These are phyloP conservation scores for Zonotrichia albicollis DNA, from an alignment of 2,797 vertebrate genomes.

Conservation along the genomic window DNA sequence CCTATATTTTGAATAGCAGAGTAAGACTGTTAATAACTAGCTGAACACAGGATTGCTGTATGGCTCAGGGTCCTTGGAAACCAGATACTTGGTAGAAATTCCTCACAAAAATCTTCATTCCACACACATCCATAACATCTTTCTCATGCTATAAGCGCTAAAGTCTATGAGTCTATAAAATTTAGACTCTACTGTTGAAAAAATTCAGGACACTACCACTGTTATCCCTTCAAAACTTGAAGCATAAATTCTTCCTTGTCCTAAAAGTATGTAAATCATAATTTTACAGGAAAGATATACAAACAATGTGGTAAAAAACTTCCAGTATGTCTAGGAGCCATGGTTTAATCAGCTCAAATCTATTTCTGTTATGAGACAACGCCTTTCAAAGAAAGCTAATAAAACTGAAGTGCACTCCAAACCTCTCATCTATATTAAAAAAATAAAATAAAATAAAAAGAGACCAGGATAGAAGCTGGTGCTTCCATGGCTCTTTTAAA, in stretches of 20 bases:
- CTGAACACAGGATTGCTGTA: neutral
- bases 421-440: neutral
- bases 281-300: neutral
- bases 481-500: neutral
- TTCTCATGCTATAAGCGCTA: neutral
- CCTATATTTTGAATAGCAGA: neutral
- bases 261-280: neutral
- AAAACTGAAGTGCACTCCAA: neutral
- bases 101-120: neutral
- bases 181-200: neutral
- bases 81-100: neutral
- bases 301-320: neutral
- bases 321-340: neutral
- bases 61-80: neutral
- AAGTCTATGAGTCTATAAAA: neutral
- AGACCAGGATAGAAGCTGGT: neutral
- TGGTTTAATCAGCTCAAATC: neutral
- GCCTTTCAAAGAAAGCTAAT: neutral
- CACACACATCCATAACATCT: neutral
- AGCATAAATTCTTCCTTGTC: neutral
- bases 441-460: neutral
- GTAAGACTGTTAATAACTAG: neutral
- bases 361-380: neutral
- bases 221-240: neutral
- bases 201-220: neutral